These are phyloP conservation scores for Melanotaenia pygmaea DNA, from an alignment of 2,797 vertebrate species.

Conservation along the genomic window DNA sequence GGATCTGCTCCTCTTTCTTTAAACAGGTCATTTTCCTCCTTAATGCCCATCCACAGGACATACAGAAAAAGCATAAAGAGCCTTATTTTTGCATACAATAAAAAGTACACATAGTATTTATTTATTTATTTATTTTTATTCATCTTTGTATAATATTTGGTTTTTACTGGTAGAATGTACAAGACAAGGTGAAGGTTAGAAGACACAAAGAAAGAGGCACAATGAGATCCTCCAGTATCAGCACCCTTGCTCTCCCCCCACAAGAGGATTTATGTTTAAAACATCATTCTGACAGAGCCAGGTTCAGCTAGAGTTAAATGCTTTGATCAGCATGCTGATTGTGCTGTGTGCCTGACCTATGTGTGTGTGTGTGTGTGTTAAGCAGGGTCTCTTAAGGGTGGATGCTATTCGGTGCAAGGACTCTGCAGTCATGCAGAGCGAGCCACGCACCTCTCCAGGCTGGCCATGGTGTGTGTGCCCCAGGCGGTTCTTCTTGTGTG, in stretches of 20 bases:
- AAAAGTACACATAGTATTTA: not conserved
- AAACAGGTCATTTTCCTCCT: not conserved
- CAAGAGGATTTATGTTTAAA: slow-evolving; percentile 61
- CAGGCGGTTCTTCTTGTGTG: slow-evolving; percentile 67
- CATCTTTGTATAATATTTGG: not conserved
- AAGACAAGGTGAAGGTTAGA: slow-evolving; percentile 31
- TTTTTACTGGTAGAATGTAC: not conserved
- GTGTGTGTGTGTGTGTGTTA: slow-evolving; percentile 25
- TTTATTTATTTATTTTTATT: not conserved
- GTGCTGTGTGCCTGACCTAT: slow-evolving; percentile 35
- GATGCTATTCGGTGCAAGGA: slow-evolving; percentile 47
- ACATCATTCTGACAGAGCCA: slow-evolving; percentile 48
- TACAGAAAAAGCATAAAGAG: not conserved
- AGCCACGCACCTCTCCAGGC: slow-evolving; percentile 41
- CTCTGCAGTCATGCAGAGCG: slow-evolving; percentile 15
- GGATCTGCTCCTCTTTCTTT: not conserved
- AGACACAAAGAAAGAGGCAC: slow-evolving; percentile 27
- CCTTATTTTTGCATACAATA: not conserved
- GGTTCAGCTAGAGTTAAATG: slow-evolving; percentile 69
- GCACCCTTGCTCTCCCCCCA: slow-evolving; percentile 21
- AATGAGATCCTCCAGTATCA: slow-evolving; percentile 11
- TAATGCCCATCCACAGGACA: not conserved
- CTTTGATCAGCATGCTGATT: slow-evolving; percentile 68
- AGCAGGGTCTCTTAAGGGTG: slow-evolving; percentile 32
- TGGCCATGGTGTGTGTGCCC: slow-evolving; percentile 30